A percentile compares a stretch with the other conserved stretches of the same genome.
These are phyloP conservation scores for Nesometra sesokonis DNA, from an alignment of 35 echinoderm and acorn worm species.

Conservation along the genomic window DNA sequence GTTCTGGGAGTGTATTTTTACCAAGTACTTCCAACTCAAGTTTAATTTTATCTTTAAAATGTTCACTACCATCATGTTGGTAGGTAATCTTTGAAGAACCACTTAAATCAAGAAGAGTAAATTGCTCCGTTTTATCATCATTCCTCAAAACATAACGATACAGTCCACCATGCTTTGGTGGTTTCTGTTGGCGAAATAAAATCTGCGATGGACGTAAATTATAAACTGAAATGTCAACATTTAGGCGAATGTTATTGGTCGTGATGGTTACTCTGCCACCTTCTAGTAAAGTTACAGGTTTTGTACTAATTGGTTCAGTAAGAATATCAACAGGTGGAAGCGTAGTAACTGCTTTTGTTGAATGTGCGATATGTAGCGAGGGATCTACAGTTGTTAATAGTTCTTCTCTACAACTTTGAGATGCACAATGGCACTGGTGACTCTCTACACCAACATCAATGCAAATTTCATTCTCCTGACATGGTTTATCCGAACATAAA, in stretches of 20 bases:
- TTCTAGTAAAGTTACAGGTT: conserved; percentile 36
- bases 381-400: background rate
- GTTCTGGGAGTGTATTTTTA: conserved; percentile 25
- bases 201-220: conserved; percentile 73
- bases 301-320: conserved; percentile 6
- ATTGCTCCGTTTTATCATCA: conserved; percentile 30
- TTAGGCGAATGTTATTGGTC: conserved; percentile 47
- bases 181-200: conserved; percentile 36
- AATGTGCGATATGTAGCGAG: background rate
- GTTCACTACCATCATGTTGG: conserved; percentile 86
- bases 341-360: background rate
- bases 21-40: conserved; percentile 65
- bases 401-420: conserved; percentile 8
- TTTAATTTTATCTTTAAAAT: conserved; percentile 60
- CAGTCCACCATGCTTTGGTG: conserved; percentile 45
- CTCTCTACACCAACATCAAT: conserved; percentile 38
- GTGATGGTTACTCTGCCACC: conserved; percentile 46
- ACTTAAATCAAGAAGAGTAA: conserved; percentile 74
- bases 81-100: conserved; percentile 67
- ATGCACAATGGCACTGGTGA: conserved; percentile 47
- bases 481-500: conserved; percentile 58
- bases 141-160: conserved; percentile 51
- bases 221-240: conserved; percentile 46
- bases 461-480: conserved; percentile 41
- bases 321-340: background rate